A percentile compares a stretch with the other conserved stretches of the same genome.
Conservation (phyloP, 2,888 invertebrate species). For the Gisinianus flammeolus region DNA sequence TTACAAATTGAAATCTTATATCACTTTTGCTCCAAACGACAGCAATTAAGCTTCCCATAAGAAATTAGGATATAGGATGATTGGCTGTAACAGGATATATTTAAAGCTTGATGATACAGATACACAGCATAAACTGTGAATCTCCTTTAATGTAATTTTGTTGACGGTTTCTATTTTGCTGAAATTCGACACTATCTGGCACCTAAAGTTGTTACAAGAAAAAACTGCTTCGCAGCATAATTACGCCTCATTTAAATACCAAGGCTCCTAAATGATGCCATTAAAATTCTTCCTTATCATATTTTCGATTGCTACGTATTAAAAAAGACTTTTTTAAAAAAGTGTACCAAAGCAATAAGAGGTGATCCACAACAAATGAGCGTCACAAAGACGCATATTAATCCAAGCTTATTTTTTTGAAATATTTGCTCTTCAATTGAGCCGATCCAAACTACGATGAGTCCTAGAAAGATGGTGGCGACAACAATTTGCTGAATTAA, state of each 20-base stretch:
- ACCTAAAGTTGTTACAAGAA: neutral
- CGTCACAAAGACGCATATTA: conserved; percentile 61
- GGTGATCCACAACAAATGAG: conserved; percentile 62
- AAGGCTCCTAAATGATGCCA: neutral
- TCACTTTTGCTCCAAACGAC: too few species aligned
- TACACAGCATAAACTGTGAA: too few species aligned
- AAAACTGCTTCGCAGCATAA: neutral
- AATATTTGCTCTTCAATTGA: conserved; percentile 22
- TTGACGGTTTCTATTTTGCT: neutral
- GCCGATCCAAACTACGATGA: conserved; percentile 31
- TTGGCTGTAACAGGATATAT: too few species aligned
- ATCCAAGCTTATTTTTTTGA: conserved; percentile 54
- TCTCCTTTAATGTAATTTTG: too few species aligned
- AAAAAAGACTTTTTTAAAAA: neutral
- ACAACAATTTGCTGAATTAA: conserved; percentile 48
- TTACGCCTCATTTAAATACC: neutral
- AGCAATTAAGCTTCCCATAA: too few species aligned
- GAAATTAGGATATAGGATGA: too few species aligned
- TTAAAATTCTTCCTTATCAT: neutral
- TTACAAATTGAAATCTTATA: too few species aligned
- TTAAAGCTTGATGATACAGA: too few species aligned
- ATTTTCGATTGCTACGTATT: neutral
- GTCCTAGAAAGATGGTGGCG: conserved; percentile 40
- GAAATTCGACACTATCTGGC: neutral
- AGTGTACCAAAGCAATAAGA: conserved; percentile 61